Base-by-base conservation (phyloP, 1,140 invertebrate genomes). In the Conus betulinus region DNA sequence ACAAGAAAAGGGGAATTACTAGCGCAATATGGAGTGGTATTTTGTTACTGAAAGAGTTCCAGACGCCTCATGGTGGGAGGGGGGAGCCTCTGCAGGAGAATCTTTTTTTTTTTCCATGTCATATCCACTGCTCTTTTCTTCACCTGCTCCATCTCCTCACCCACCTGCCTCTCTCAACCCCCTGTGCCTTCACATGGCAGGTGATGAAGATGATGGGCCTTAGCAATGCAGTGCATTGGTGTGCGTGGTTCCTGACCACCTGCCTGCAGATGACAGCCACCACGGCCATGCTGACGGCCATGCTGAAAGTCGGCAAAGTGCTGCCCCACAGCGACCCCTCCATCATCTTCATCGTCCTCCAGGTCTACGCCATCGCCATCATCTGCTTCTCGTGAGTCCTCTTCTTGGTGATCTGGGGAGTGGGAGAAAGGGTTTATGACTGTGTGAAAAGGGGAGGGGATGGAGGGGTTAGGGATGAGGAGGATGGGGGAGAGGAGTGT, bases 171-270 rank as follows among this genome's bases (percentile, higher is more conserved):
- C 39, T 39, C 39, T 39, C 39, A 39, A 39, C 39, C 39, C 39
- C 39, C 0, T 39, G 39, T 39, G 39, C 39, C 39, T 39, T 3
- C 39, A 39, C 39, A 39, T 3, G 39, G 39, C 92, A 97, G 94
- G 96, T 96, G 7, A 97, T 97, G 96, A 95, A 95, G 91, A 96
- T 96, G 67, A 97, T 97, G 96, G 97, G 97, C 23, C 91, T 97
- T 7, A 95, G 94, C n/a, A 96, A 96, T 93, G 94, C 92, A n/a
- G 95, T 96, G 10, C 96, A 97, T 90, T 97, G 97, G 97, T 90
- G 95, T 23, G 95, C 96, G 8, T 97, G 96, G 96, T 97, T 97
- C 91, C 94, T 97, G 51, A 96, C 96, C 88, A 96, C 95, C 67
- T 96, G 97, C 88, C 60, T 96, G 3, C 95, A 96, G 60, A 96